Base-by-base conservation (phyloP, 2,888 invertebrate species). In the Idaea aversata region DNA sequence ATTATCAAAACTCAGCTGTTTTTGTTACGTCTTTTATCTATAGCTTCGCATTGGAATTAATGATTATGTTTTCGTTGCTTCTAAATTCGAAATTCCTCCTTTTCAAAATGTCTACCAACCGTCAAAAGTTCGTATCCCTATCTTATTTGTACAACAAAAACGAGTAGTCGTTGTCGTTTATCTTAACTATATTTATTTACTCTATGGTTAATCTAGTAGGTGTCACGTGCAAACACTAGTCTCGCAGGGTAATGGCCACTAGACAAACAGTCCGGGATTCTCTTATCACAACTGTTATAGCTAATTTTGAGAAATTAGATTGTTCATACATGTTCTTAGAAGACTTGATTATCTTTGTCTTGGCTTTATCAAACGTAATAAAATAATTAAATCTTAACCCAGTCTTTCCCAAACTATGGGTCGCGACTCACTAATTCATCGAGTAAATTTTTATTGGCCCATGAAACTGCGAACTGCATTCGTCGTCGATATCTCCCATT, bases 141-240 rank as follows among this genome's bases (percentile, higher is more conserved):
- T 67, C 65, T 64, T 67, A 64, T 72, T 70, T 71, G 70, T 70
- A 57, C 64, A 70, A 70, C 63, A 69, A 71, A 70, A 70, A 73
- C 72, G 58, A 67, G 72, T 73, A 73, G 72, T 71, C 67, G 59
- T n/a, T 35, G 35, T 47, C 36, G 34, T 59, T 64, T 72, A 72
- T 72, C 72, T 71, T 66, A 69, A 67, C 64, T 61, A 63, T 69
- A 64, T 69, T 70, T 70, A 62, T 61, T 62, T 61, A 15, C 47
- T 47, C 34, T 7, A 6, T 25, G 35, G 65, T 62, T 69, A 65
- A 69, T 69, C 69, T 69, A 7, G 59, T 59, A 59, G 34, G 34
- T 59, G 59, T 59, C 59, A 34, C 16, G 59, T 59, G 59, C 34
- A 59, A 59, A 59, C 59, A 59, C 59, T 59, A 59, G 59, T 59